A percentile compares a stretch with the other conserved stretches of the same genome.
phyloP scores from a whole-genome alignment of 1,140 invertebrate species.

The Diabrotica undecimpunctata region DNA sequence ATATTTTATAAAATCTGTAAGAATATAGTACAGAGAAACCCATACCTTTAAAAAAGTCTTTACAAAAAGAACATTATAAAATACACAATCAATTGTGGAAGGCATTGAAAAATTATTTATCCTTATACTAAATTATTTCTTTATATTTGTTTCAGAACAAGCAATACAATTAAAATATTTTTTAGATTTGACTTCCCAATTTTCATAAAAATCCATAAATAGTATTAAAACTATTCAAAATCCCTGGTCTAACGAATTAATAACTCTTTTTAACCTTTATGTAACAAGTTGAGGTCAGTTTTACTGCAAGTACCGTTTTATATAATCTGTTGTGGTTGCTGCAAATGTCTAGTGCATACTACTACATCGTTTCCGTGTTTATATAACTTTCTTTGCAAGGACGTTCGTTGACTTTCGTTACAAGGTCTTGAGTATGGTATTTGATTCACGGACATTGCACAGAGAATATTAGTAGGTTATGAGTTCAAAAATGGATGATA shows the following conservation, averaged over 20 bases:
- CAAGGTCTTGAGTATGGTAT: constrained; percentile 6
- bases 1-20: too few relatives aligned
- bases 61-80: too few relatives aligned
- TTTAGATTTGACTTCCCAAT: too few relatives aligned
- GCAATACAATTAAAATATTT: too few relatives aligned
- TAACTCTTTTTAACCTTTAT: neutral
- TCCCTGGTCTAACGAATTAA: neutral
- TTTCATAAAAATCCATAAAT: too few relatives aligned
- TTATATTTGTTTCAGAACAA: too few relatives aligned
- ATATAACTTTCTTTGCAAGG: constrained; percentile 21
- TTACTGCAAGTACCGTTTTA: neutral
- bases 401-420: constrained; percentile 9
- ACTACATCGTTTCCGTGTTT: neutral
- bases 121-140: too few relatives aligned
- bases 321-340: neutral
- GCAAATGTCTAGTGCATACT: neutral
- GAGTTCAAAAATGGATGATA: too few relatives aligned
- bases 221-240: neutral
- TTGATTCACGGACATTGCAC: constrained; percentile 5
- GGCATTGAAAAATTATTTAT: too few relatives aligned
- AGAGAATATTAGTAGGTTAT: neutral
- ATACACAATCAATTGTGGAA: too few relatives aligned
- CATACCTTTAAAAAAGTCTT: too few relatives aligned
- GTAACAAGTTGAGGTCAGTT: neutral
- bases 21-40: too few relatives aligned